Base-by-base conservation (phyloP, 1,140 invertebrate genomes). In the Yoshiicerus persimilis region DNA sequence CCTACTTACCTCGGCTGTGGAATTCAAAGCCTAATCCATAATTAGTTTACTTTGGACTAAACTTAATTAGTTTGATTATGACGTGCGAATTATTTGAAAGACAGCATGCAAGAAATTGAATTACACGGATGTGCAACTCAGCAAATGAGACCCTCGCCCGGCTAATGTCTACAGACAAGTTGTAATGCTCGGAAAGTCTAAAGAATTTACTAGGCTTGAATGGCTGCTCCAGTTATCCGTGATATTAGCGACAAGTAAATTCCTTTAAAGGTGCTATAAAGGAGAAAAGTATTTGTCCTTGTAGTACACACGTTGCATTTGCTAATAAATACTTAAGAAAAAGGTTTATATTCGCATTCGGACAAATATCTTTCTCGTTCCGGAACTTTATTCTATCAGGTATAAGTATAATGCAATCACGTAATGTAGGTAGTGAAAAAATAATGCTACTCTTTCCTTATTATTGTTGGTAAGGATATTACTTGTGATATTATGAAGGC, bases 11-110 rank as follows among this genome's bases (percentile, higher is more conserved):
- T 80, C 32, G n/a, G 32, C 32, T 38, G 16, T 32, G 66, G 16
- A 70, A 70, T 70, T 32, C 75, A 38, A n/a, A 80, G 34, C 34
- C 30, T 80, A 80, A 80, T 80, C 75, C 75, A 36, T 80, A 80
- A 80, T 80, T 80, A 80, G 75, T 80, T 80, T 80, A 80, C 75
- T 80, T 80, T 80, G 32, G 34, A 80, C 75, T 80, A 36, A 80
- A 80, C 75, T 80, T 80, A 80, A 80, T 80, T 80, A 80, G 75
- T 80, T 80, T 34, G 75, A 80, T 80, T 80, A 80, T 80, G 75
- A 80, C 34, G 75, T 80, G 75, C 75, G 75, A 80, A 80, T 80
- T 80, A 80, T 80, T 80, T 80, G 30, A 38, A 80, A 80, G 75
- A 80, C 75, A 80, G 75, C 32, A n/a, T 34, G 30, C 34, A n/a